Percentiles rank a stretch among this genome's conserved stretches.
phyloP scores from a whole-genome alignment of 2,113 vertebrate species.

The Alces alces region DNA sequence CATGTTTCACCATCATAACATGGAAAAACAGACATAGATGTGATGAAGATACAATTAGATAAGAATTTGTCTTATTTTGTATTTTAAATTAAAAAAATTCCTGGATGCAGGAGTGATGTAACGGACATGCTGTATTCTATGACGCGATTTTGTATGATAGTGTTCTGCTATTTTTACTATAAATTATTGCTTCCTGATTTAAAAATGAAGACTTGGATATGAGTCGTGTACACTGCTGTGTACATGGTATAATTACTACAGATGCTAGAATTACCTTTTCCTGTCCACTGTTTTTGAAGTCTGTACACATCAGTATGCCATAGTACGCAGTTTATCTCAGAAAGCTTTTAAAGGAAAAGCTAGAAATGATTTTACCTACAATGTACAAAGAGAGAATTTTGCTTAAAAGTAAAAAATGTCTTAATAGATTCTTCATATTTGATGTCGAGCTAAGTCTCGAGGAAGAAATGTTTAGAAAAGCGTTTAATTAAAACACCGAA shows the following conservation, averaged over 20 bases:
- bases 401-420: not conserved
- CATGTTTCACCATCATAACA: not conserved
- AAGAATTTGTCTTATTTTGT: not conserved
- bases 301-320: not conserved
- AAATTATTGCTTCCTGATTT: not conserved
- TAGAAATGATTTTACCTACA: constrained; percentile 15
- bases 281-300: not conserved
- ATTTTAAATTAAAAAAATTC: not conserved
- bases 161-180: not conserved
- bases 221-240: not conserved
- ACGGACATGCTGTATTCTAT: not conserved
- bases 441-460: not conserved
- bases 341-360: constrained; percentile 29
- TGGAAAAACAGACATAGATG: not conserved
- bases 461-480: constrained; percentile 43
- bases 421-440: constrained; percentile 29
- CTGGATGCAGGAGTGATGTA: not conserved
- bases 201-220: not conserved
- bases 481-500: constrained; percentile 63
- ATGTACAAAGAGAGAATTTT: not conserved
- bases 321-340: not conserved
- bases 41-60: not conserved
- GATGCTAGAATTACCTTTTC: not conserved
- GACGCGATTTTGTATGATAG: not conserved
- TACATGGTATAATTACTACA: not conserved